Base-by-base conservation (phyloP, 2,113 vertebrate species). In the Corythornis vintsioides region DNA sequence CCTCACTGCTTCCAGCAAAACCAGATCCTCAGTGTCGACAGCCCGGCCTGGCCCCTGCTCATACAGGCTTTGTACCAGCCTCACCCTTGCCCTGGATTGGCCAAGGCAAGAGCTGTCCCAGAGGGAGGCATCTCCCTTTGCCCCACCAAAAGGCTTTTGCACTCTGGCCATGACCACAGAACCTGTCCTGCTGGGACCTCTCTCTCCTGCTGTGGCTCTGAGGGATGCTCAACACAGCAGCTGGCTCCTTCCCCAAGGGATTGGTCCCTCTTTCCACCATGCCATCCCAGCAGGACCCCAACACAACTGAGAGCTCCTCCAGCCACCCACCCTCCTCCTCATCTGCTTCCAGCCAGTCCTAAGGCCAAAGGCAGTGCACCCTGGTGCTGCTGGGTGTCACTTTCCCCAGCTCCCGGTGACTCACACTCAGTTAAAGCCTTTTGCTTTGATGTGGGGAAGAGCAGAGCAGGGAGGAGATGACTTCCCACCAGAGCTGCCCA, bases 101-200 rank as follows among this genome's bases (percentile, higher is more conserved):
- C 57, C 48, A 29, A 40, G 55, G 67, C 83, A 8, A 50, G 84
- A 55, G 42, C 67, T 24, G 25, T 28, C 84, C 88, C 64, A 2
- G 5, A 0, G 33, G 63, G 59, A 69, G 9, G 12, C 31, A 31
- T 17, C 67, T 88, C 24, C 72, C 60, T 86, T 50, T 56, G 84
- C 84, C 76, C 73, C 92, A 73, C 67, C 17, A 4, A 66, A 29
- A 0, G 15, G 33, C 83, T 25, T 26, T 1, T 18, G 50, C 7
- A 0, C 47, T 28, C 0, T 0, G 18, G 31, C 53, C 15, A 17
- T 2, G 15, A 25, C 26, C 71, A 3, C 5, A 0, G 40, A 43
- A 31, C 52, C 63, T 0, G 0, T 6, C 25, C 56, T 20, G 25
- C 29, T 5, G 0, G 38, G 28, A n/a, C 6, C 8, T 38, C 38